These are phyloP conservation scores for Tachina grossa DNA, from an alignment of 2,888 invertebrate species.

Conservation along the genomic window DNA sequence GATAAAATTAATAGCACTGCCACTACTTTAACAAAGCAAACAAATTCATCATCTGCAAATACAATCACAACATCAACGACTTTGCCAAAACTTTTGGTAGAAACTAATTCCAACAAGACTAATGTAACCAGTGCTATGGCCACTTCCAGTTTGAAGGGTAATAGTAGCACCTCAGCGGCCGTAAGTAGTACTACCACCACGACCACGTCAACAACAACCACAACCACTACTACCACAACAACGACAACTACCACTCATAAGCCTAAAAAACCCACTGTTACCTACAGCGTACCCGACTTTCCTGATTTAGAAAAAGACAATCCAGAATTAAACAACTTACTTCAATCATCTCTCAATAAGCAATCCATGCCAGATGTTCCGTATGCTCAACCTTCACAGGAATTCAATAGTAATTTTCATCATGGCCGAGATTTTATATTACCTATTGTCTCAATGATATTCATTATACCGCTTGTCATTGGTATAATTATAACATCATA, in stretches of 20 bases:
- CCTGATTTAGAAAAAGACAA: slow-evolving; percentile 73
- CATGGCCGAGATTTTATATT: slow-evolving; percentile 87
- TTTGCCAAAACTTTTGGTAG: neutral
- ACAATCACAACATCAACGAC: slow-evolving; percentile 2
- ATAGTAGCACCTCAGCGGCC: slow-evolving; percentile 7
- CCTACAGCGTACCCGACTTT: slow-evolving; percentile 83
- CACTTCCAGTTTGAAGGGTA: neutral
- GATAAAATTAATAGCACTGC: slow-evolving; percentile 1
- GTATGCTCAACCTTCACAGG: slow-evolving; percentile 78
- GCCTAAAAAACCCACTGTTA: slow-evolving; percentile 84
- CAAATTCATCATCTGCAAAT: neutral
- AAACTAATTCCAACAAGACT: neutral
- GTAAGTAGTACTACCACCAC: slow-evolving; percentile 36
- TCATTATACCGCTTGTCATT: slow-evolving; percentile 87
- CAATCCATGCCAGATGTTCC: slow-evolving; percentile 72
- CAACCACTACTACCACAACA: slow-evolving; percentile 77
- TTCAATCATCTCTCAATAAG: slow-evolving; percentile 56
- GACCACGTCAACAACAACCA: slow-evolving; percentile 74
- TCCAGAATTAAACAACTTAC: slow-evolving; percentile 47
- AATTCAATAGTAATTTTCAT: slow-evolving; percentile 75
- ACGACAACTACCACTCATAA: slow-evolving; percentile 80
- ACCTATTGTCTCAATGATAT: slow-evolving; percentile 89
- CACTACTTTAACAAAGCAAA: neutral
- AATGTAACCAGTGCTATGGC: slow-evolving; percentile 3
- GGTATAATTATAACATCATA: slow-evolving; percentile 87